phyloP scores from a whole-genome alignment of 2,113 vertebrate species.

The Grallaria varia region DNA sequence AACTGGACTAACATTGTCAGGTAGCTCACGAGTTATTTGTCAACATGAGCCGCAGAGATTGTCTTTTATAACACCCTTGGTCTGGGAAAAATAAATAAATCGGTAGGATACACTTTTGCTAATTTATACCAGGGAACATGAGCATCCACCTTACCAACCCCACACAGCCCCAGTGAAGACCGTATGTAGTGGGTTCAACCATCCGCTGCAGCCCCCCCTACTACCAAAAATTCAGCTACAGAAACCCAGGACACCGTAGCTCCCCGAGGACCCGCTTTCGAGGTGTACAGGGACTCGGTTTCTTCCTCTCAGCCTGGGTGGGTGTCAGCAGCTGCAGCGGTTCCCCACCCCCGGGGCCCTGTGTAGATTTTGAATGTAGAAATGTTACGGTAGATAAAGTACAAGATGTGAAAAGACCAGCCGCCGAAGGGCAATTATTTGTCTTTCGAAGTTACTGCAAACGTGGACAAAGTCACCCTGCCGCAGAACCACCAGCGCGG shows the following conservation, averaged over 20 bases:
- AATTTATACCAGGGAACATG: neutral
- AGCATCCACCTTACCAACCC: neutral
- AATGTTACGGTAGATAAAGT: neutral
- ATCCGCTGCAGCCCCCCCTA: too few species aligned
- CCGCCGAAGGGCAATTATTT: neutral
- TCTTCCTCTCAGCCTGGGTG: neutral
- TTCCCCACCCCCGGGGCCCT: neutral
- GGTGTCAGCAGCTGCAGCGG: neutral
- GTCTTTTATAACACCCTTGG: neutral
- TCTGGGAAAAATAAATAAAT: neutral
- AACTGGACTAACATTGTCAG: conserved; percentile 51
- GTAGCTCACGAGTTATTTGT: conserved; percentile 29
- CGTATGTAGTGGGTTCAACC: too few species aligned
- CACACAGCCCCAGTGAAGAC: neutral
- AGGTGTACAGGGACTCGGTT: neutral
- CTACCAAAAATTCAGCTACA: too few species aligned
- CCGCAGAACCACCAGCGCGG: neutral
- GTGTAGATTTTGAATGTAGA: neutral
- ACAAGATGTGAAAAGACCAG: neutral
- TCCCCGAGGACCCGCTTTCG: neutral
- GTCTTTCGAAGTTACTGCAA: neutral
- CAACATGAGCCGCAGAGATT: neutral
- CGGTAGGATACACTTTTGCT: neutral
- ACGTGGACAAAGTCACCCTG: neutral
- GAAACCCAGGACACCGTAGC: too few species aligned